Evolutionary conservation across 2,113 vertebrate species (phyloP).

Genomic region (Acanthochromis polyacanthus): DNA sequence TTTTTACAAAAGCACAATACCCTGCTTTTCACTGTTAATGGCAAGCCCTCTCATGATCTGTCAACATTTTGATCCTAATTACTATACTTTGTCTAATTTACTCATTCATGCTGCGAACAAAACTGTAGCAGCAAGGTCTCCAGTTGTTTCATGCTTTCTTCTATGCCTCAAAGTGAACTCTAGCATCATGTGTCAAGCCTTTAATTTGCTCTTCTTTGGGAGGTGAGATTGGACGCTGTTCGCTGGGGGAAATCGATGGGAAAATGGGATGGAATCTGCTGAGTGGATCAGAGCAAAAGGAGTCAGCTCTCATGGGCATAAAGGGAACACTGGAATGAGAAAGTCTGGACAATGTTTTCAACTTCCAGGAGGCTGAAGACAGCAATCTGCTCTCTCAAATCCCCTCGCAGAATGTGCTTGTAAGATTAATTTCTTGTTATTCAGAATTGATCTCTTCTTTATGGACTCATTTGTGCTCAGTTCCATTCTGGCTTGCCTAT

Average conservation of each 20-base stretch:
- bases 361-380: slow-evolving; percentile 70
- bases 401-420: slow-evolving; percentile 55
- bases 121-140: slow-evolving; percentile 29
- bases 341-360: slow-evolving; percentile 79
- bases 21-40: slow-evolving; percentile 25
- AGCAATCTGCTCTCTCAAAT: slow-evolving; percentile 63
- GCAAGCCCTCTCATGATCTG: slow-evolving; percentile 26
- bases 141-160: slow-evolving; percentile 36
- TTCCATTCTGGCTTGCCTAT: slow-evolving; percentile 31
- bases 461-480: slow-evolving; percentile 46
- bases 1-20: slow-evolving; percentile 24
- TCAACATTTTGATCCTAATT: slow-evolving; percentile 53
- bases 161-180: slow-evolving; percentile 49
- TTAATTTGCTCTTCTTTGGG: slow-evolving; percentile 76
- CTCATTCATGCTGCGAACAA: slow-evolving; percentile 47
- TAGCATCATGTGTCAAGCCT: slow-evolving; percentile 56
- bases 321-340: slow-evolving; percentile 73
- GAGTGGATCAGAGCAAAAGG: slow-evolving; percentile 75
- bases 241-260: slow-evolving; percentile 76
- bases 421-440: slow-evolving; percentile 74
- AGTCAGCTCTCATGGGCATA: slow-evolving; percentile 73
- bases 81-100: slow-evolving; percentile 52
- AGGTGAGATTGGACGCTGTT: slow-evolving; percentile 70
- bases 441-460: slow-evolving; percentile 66
- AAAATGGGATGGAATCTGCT: slow-evolving; percentile 80